Conservation (phyloP, 2,797 vertebrate genomes). For the Eulemur coronatus region DNA sequence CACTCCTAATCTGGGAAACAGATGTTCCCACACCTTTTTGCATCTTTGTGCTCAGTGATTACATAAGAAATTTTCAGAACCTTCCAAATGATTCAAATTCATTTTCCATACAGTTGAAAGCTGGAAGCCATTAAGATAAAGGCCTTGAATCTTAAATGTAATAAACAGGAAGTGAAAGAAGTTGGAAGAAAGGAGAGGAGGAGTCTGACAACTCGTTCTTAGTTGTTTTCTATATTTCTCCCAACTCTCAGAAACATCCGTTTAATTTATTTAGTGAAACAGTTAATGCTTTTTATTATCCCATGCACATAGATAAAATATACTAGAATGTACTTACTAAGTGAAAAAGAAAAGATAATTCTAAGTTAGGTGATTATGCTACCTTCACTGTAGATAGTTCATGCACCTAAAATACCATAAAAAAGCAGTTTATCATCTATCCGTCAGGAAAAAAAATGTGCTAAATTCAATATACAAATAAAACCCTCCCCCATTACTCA, state of each 20-base stretch:
- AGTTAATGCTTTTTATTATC: constrained; percentile 34
- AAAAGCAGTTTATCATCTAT: background rate
- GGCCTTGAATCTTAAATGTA: background rate
- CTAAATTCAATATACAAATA: background rate
- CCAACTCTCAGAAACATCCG: background rate
- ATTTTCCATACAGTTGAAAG: constrained; percentile 18
- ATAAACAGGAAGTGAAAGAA: constrained; percentile 22
- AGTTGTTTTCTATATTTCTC: constrained; percentile 34
- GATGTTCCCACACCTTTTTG: background rate
- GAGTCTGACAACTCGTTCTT: background rate
- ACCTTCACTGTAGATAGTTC: background rate
- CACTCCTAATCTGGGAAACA: constrained; percentile 43
- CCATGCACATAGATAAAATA: background rate
- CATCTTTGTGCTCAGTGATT: constrained; percentile 31
- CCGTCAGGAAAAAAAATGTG: background rate
- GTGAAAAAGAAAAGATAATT: constrained; percentile 23
- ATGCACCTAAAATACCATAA: background rate
- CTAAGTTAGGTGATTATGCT: background rate
- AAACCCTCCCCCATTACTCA: background rate
- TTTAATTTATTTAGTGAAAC: constrained; percentile 41
- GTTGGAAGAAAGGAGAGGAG: background rate
- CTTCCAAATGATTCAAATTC: constrained; percentile 19
- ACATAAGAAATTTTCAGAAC: background rate
- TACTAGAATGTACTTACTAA: constrained; percentile 23
- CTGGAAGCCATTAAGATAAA: background rate